phyloP scores from a whole-genome alignment of 2,888 invertebrate species.

The Macrophya alboannulata region DNA sequence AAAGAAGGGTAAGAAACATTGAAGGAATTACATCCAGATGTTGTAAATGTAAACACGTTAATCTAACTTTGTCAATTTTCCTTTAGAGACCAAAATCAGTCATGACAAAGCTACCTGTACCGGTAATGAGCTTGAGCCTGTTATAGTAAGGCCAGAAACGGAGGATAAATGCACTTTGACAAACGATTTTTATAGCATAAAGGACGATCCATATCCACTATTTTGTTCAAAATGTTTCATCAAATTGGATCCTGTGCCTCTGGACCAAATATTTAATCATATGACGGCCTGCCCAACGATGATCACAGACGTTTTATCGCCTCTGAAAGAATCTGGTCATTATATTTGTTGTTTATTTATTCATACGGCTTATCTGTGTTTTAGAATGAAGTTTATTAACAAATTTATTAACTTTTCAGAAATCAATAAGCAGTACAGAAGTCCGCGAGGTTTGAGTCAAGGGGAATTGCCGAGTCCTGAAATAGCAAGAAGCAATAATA shows the following conservation, averaged over 20 bases:
- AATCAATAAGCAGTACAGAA: not conserved
- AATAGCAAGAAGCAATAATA: not conserved
- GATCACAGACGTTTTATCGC: slow-evolving; percentile 62
- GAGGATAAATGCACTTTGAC: slow-evolving; percentile 64
- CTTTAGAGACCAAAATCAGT: slow-evolving; percentile 31
- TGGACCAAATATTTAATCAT: slow-evolving; percentile 69
- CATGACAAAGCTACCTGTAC: slow-evolving; percentile 28
- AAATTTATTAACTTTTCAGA: not conserved
- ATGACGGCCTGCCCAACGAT: slow-evolving; percentile 68
- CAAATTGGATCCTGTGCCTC: slow-evolving; percentile 61
- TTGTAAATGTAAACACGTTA: not conserved
- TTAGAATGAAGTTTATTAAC: not conserved
- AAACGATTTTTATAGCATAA: slow-evolving; percentile 65
- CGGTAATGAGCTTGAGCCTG: slow-evolving; percentile 30
- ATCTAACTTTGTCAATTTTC: not conserved
- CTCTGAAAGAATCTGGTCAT: slow-evolving; percentile 62
- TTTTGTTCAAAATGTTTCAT: slow-evolving; percentile 70
- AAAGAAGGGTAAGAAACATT: not conserved
- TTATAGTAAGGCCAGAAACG: slow-evolving; percentile 6
- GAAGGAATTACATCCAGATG: not conserved
- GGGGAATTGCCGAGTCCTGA: not conserved
- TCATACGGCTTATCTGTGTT: not conserved
- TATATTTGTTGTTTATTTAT: not conserved
- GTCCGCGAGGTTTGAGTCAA: not conserved
- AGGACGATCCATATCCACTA: slow-evolving; percentile 67